Percentiles rank a stretch among this genome's conserved stretches.
These are phyloP conservation scores for Sycobia sp. DNA, from an alignment of 1,140 invertebrate genomes.

Conservation along the genomic window DNA sequence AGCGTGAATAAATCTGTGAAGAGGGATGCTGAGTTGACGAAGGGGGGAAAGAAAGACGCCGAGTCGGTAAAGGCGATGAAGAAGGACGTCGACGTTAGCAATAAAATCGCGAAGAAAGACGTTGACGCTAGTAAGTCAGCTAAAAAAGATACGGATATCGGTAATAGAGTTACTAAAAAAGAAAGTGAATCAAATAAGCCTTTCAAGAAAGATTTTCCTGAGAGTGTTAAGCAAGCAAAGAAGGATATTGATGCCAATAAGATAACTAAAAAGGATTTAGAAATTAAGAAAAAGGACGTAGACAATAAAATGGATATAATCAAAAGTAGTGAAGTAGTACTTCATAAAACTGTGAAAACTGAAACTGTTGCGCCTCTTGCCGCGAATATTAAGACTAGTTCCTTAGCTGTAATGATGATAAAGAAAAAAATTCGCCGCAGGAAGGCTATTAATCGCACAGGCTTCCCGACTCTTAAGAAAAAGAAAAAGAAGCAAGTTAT, in stretches of 20 bases:
- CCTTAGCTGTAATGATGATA: slow-evolving; percentile 35
- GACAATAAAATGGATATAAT: slow-evolving; percentile 26
- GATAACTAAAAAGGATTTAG: slow-evolving; percentile 33
- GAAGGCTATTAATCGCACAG: slow-evolving; percentile 81
- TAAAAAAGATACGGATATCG: slow-evolving; percentile 41
- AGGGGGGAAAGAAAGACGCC: slow-evolving; percentile 12
- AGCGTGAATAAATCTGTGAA: slow-evolving; percentile 6
- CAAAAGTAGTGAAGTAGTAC: slow-evolving; percentile 29
- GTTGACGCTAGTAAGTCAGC: slow-evolving; percentile 2
- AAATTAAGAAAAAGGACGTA: slow-evolving; percentile 5
- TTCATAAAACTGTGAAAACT: slow-evolving; percentile 28
- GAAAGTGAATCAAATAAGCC: slow-evolving; percentile 11
- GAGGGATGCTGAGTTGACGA: slow-evolving; percentile 10
- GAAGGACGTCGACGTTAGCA: slow-evolving; percentile 19
- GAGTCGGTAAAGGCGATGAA: slow-evolving; percentile 1
- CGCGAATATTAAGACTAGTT: slow-evolving; percentile 3
- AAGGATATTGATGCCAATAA: slow-evolving; percentile 34
- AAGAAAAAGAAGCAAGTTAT: slow-evolving; percentile 74
- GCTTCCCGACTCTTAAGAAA: slow-evolving; percentile 82
- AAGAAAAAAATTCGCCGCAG: slow-evolving; percentile 75
- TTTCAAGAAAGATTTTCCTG: slow-evolving; percentile 6
- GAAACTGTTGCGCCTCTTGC: background rate
- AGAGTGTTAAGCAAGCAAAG: background rate
- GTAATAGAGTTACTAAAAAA: slow-evolving; percentile 43
- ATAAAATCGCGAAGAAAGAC: slow-evolving; percentile 23